Evolutionary conservation across 2,113 vertebrate genomes (phyloP).

Genomic region (Canis aureus): DNA sequence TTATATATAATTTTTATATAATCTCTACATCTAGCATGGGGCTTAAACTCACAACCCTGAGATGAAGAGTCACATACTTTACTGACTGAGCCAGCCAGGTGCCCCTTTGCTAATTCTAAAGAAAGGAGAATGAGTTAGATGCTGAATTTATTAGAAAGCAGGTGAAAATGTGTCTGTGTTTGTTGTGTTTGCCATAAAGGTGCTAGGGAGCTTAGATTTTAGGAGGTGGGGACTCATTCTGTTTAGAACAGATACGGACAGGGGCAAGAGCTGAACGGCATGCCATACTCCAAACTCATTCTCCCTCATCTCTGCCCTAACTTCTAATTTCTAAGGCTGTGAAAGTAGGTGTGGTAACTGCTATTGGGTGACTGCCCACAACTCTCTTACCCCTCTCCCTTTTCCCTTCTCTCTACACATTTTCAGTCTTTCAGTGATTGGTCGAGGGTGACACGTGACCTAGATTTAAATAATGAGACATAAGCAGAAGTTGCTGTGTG

Average conservation of each 20-base stretch:
- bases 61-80: not conserved
- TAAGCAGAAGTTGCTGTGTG: constrained; percentile 37
- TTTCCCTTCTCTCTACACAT: not conserved
- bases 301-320: not conserved
- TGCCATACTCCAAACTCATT: not conserved
- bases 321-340: not conserved
- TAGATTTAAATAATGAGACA: constrained; percentile 50
- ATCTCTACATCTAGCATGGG: not conserved
- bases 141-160: not conserved
- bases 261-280: not conserved
- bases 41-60: not conserved
- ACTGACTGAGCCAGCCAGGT: not conserved
- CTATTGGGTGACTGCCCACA: not conserved
- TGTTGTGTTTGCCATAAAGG: not conserved
- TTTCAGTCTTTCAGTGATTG: constrained; percentile 14
- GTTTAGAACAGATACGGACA: not conserved
- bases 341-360: constrained; percentile 1
- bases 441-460: not conserved
- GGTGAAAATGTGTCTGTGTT: not conserved
- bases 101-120: not conserved
- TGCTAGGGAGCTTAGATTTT: constrained; percentile 28
- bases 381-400: not conserved
- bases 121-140: constrained; percentile 10
- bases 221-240: not conserved
- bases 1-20: not conserved